Percentiles rank a stretch among this genome's conserved stretches.
Conservation (phyloP, 2,113 vertebrate genomes). For the Potamarius usumacintae region DNA sequence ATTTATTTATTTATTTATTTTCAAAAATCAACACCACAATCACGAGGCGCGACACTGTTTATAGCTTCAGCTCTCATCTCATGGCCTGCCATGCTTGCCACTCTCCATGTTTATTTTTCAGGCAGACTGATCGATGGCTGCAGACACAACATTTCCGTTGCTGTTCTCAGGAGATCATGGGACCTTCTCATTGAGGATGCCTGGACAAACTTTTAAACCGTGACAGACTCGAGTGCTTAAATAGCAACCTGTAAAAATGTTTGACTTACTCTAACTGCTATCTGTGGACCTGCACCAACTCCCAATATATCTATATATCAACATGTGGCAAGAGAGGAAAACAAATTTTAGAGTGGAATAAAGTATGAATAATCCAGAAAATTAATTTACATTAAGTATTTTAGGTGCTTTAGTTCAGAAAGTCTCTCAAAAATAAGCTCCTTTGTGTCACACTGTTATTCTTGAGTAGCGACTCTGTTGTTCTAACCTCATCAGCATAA, state of each 20-base stretch:
- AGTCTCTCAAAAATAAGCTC: conserved; percentile 32
- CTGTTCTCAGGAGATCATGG: conserved; percentile 11
- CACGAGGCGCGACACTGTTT: conserved; percentile 14
- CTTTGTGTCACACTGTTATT: conserved; percentile 52
- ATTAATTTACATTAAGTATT: background rate
- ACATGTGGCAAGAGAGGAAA: conserved; percentile 23
- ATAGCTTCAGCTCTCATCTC: conserved; percentile 17
- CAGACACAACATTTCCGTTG: conserved; percentile 34
- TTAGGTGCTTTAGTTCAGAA: background rate
- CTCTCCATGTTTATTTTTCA: conserved; percentile 26
- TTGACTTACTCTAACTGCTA: conserved; percentile 14
- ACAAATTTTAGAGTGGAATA: conserved; percentile 11
- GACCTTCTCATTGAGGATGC: background rate
- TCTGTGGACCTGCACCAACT: background rate
- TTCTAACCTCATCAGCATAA: conserved; percentile 56
- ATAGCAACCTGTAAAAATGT: conserved; percentile 13
- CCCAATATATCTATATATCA: conserved; percentile 10
- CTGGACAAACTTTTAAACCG: background rate
- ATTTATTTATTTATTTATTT: conserved; percentile 38
- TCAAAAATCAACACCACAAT: conserved; percentile 21
- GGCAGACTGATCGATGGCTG: conserved; percentile 35
- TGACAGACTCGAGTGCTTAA: background rate
- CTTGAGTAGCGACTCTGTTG: conserved; percentile 52
- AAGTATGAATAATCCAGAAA: conserved; percentile 29
- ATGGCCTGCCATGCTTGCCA: background rate